Base-by-base conservation (phyloP, 2,888 invertebrate genomes). In the Doris montereyensis region DNA sequence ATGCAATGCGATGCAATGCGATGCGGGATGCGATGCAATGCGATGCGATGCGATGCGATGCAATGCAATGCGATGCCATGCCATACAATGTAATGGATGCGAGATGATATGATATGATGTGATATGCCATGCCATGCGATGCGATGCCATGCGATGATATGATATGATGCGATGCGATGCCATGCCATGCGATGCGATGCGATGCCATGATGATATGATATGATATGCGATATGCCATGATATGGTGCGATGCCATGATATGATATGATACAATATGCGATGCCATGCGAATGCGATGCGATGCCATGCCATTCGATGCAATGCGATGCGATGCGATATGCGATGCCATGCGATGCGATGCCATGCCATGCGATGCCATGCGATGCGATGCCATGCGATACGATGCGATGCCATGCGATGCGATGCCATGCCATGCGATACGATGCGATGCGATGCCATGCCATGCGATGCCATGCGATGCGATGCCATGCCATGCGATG, bases 401-500 rank as follows among this genome's bases (percentile, higher is more conserved):
- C 52, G 17, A 41, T 41, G 17, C 52, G 17, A 41, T 41, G 17
- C 52, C 5, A 41, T 41, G 17, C 52, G 17, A 41, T 41, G 17
- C 52, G 17, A 41, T 41, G 17, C 52, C 5, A 41, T 41, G 17
- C 52, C 5, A 41, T 41, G 17, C 52, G 17, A 41, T 41, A 41
- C 52, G 17, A 41, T 41, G 17, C 52, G 17, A 41, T 41, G 17
- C 52, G 17, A 41, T 41, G 52, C 52, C 5, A 41, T 41, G 52
- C 52, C 5, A 10, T 41, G 17, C 52, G 17, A 41, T 41, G 52
- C 52, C 5, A 41, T 41, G 17, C 52, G 17, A 41, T 62, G 41
- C 72, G 73, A 72, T 65, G 26, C 72, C 82, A 78, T 77, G 77
- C 79, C 80, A 81, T 79, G 74, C 77, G 79, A 79, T 72, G 68